Conservation (phyloP, 1,140 invertebrate species). For the Drosophila nebulosa region DNA sequence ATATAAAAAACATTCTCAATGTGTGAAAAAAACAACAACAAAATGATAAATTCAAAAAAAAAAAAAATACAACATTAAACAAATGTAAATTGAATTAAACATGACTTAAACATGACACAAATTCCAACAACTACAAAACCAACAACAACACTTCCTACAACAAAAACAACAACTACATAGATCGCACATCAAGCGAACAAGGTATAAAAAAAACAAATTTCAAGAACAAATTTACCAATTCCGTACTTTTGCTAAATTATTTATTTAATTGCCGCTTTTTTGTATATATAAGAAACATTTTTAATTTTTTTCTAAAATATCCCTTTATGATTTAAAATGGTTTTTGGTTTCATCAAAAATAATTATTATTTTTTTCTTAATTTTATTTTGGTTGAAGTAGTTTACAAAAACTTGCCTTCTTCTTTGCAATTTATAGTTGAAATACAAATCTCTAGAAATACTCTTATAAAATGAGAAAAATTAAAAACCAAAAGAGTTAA, state of each 20-base stretch:
- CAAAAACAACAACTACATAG: conserved; percentile 67
- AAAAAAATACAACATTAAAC: conserved; percentile 55
- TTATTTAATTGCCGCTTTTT: conserved; percentile 50
- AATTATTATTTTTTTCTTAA: neutral
- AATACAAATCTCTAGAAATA: neutral
- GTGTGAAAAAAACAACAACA: conserved; percentile 55
- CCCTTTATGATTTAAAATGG: neutral
- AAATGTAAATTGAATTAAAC: conserved; percentile 60
- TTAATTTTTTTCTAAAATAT: conserved; percentile 7
- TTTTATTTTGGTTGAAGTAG: neutral
- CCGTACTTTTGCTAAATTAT: conserved; percentile 41
- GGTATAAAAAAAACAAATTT: conserved; percentile 58
- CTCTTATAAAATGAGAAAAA: neutral
- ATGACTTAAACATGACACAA: conserved; percentile 70
- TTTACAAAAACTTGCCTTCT: neutral
- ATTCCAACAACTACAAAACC: conserved; percentile 46
- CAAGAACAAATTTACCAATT: conserved; percentile 48
- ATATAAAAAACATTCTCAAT: conserved; percentile 63
- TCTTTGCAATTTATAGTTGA: neutral
- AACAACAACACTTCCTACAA: conserved; percentile 41
- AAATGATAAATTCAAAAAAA: conserved; percentile 41
- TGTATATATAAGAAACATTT: conserved; percentile 33
- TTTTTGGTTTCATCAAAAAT: neutral
- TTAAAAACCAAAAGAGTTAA: neutral
- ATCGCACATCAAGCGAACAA: conserved; percentile 81